phyloP scores from a whole-genome alignment of 2,888 invertebrate genomes.

The Stomorhina lunata region DNA sequence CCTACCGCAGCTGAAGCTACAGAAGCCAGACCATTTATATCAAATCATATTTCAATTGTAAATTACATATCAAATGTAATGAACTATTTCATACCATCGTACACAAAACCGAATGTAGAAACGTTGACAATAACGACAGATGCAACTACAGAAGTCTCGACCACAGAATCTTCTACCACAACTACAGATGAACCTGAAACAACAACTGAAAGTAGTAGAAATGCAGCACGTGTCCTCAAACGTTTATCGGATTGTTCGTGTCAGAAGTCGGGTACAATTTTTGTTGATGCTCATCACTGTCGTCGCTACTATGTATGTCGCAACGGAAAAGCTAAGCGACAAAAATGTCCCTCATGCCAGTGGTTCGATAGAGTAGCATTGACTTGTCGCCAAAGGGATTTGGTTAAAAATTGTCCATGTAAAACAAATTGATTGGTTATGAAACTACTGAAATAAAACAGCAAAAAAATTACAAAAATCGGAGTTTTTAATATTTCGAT shows the following conservation, averaged over 20 bases:
- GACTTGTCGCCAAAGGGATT: neutral
- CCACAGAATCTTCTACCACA: neutral
- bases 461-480: no score
- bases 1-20: no score
- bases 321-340: neutral
- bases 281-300: conserved; percentile 11
- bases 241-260: neutral
- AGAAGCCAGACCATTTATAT: no score
- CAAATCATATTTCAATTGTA: no score
- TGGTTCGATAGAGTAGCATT: conserved; percentile 19
- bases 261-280: neutral
- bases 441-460: no score
- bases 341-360: neutral
- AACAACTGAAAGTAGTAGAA: neutral
- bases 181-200: neutral
- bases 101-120: no score
- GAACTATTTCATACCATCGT: no score
- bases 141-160: no score
- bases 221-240: neutral
- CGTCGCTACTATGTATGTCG: conserved; percentile 29
- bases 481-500: no score
- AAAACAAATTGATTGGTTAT: neutral
- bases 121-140: no score
- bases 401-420: neutral
- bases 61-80: no score